These are phyloP conservation scores for Amphiura filiformis DNA, from an alignment of 35 echinoderm and acorn worm genomes.

Conservation along the genomic window DNA sequence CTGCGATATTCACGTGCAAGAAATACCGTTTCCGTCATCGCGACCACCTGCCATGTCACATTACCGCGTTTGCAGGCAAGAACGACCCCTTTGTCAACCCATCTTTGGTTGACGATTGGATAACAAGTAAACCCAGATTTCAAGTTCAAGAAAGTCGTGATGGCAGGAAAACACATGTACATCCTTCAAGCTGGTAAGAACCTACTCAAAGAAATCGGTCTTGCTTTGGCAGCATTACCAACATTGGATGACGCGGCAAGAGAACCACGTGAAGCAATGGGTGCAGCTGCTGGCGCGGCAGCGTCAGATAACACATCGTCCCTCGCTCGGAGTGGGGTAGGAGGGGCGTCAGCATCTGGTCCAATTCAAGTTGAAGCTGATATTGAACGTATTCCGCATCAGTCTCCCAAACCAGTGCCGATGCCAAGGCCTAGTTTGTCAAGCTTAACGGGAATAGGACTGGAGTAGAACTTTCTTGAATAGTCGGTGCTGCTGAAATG, in stretches of 20 bases:
- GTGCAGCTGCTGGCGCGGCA: constrained; percentile 6
- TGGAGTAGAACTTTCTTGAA: neutral
- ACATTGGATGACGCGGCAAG: neutral
- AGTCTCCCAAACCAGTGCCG: constrained; percentile 1
- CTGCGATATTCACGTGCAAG: constrained; percentile 80
- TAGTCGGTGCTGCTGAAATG: too few relatives aligned
- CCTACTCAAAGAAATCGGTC: constrained; percentile 60
- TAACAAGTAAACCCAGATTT: constrained; percentile 49
- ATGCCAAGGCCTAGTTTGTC: constrained; percentile 30
- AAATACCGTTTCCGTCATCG: constrained; percentile 83
- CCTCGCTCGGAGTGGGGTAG: neutral
- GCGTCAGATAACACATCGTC: neutral
- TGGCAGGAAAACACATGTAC: constrained; percentile 89
- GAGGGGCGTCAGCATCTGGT: neutral
- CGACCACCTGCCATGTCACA: constrained; percentile 68
- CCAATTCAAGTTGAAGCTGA: neutral
- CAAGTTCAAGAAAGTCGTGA: constrained; percentile 74
- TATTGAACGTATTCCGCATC: neutral
- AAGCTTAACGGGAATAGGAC: neutral
- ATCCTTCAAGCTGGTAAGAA: constrained; percentile 53
- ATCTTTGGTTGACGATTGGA: constrained; percentile 79
- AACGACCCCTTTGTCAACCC: constrained; percentile 81
- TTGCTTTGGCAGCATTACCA: constrained; percentile 9
- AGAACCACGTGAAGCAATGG: neutral
- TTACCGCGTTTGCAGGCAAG: constrained; percentile 80